Evolutionary conservation across 2,113 vertebrate species (phyloP), one percentile per base, ranked within the genome.

Genomic region (Anseranas semipalmata): DNA sequence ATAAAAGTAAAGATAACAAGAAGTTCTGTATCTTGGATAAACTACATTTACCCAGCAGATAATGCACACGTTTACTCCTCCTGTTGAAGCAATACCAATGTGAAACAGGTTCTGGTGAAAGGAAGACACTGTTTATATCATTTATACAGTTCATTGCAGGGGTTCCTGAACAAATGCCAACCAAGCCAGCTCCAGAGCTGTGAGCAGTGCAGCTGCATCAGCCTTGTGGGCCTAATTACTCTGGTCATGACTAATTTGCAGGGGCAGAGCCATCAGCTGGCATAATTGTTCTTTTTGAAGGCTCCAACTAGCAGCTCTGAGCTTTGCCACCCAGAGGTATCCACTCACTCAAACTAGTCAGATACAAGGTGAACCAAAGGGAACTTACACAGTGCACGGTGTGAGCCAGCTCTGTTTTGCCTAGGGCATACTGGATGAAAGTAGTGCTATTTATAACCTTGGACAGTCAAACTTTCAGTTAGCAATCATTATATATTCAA

Each of bases 261-360:
- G 21, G 43, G 15, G 2, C 4, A 65, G 70, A 82, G 35, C 2
- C 1, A 0, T 37, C 12, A 52, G 15, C 10, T 76, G 25, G 22
- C 9, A 37, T 48, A 53, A 48, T 33, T 28, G 5, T 41, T 6
- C 9, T 43, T 48, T 43, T n/a, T 1, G 1, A 63, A 18, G 41
- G 22, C 12, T 37, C 4, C 20, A 55, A 18, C 6, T 32, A 33
- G 2, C 7, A 32, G 62, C 56, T 52, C 24, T 56, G 50, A 70
- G 15, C 14, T 87, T 63, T 82, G 9, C 22, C 8, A 12, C 14
- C 33, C 9, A 43, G 21, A 76, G 43, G 12, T 70, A 56, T 9
- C 22, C 12, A 18, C 15, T 50, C 43, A 20, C 28, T 46, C 22
- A 46, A n/a, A 32, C 10, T 35, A 27, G 45, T n/a, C 9, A 65